These are phyloP conservation scores for Corticium candelabrum DNA, from an alignment of 37 sponge, comb jelly and placozoan genomes.

Conservation along the genomic window DNA sequence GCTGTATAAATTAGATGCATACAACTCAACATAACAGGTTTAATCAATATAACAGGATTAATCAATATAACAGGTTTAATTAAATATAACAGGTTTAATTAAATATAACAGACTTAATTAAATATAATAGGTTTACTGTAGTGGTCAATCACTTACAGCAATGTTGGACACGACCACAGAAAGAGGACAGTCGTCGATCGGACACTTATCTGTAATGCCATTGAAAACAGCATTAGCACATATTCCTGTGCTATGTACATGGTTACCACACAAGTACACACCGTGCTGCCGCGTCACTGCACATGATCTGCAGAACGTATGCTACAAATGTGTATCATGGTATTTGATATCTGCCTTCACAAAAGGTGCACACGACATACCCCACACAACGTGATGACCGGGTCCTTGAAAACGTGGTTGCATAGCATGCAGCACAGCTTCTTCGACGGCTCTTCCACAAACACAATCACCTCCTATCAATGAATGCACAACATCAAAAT, in stretches of 20 bases:
- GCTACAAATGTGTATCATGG: neutral
- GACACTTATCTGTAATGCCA: neutral
- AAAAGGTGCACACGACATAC: constrained; percentile 58
- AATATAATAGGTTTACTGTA: too few relatives aligned
- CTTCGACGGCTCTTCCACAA: constrained; percentile 26
- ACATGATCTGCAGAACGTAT: constrained; percentile 2
- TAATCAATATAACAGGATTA: too few relatives aligned
- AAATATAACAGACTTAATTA: too few relatives aligned
- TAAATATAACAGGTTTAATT: too few relatives aligned
- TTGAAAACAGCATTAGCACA: too few relatives aligned
- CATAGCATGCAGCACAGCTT: constrained; percentile 66
- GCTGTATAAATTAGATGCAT: too few relatives aligned
- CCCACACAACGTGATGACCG: constrained; percentile 79
- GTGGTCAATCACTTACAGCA: neutral
- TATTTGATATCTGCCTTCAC: neutral
- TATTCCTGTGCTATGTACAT: neutral
- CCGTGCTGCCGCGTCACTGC: neutral
- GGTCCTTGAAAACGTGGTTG: constrained; percentile 61
- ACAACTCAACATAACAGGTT: too few relatives aligned
- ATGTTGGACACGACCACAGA: constrained; percentile 2
- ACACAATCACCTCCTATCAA: neutral
- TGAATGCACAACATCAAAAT: too few relatives aligned
- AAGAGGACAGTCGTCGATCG: neutral
- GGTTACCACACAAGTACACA: neutral
- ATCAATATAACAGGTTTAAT: too few relatives aligned